A percentile compares a stretch with the other conserved stretches of the same genome.
phyloP scores from a whole-genome alignment of 37 sponge, comb jelly and placozoan species.

The Dysidea cf. avara region DNA sequence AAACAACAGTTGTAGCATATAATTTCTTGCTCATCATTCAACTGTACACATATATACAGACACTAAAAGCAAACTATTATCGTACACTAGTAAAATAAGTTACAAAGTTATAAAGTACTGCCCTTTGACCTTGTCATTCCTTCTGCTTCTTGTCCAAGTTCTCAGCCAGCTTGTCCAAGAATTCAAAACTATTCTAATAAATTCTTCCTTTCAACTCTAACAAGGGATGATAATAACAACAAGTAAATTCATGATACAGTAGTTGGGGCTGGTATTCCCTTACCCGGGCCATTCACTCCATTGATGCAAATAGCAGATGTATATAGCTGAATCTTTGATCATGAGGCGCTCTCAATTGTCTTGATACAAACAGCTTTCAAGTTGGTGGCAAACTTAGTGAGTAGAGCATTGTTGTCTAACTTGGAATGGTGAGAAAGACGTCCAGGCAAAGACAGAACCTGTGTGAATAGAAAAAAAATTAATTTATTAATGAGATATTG shows the following conservation, averaged over 20 bases:
- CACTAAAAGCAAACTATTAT: too few species aligned
- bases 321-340: constrained; percentile 96
- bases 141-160: constrained; percentile 69
- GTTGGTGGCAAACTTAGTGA: constrained; percentile 57
- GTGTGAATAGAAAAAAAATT: constrained; percentile 5
- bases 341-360: constrained; percentile 89
- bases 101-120: too few species aligned
- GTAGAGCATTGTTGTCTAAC: constrained; percentile 72
- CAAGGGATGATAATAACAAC: not conserved
- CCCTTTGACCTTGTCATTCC: constrained; percentile 4
- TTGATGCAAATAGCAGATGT: constrained; percentile 80
- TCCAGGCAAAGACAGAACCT: constrained; percentile 98
- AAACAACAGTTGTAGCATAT: too few species aligned
- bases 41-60: too few species aligned
- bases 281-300: constrained; percentile 37
- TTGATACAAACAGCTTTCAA: constrained; percentile 85
- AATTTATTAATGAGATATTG: not conserved
- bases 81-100: too few species aligned
- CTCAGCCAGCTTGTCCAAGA: constrained; percentile 91
- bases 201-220: constrained; percentile 72
- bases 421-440: constrained; percentile 89
- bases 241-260: not conserved
- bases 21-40: too few species aligned
- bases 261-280: not conserved
- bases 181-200: constrained; percentile 94